Base-by-base conservation (phyloP, 1,140 invertebrate species). In the Muscidifurax raptorellus region DNA sequence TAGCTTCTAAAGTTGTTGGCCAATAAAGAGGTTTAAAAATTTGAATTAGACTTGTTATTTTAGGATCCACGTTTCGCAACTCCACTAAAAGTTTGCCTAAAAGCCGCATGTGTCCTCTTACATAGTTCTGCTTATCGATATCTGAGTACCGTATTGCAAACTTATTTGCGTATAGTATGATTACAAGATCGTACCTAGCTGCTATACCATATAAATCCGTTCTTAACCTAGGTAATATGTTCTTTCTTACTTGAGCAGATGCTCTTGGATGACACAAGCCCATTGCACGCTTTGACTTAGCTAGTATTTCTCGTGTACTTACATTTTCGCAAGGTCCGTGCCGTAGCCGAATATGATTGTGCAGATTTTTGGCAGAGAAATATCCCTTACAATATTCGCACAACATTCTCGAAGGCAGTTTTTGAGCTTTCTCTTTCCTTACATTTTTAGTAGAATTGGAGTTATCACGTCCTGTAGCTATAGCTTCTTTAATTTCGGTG, bases 131-230 rank as follows among this genome's bases (percentile, higher is more conserved):
- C 25, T 77, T 40, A 5, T 32, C 32, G 32, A 32, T 32, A 32
- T 32, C 32, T 2, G 32, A 32, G 32, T 32, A 32, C 1, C 32
- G 32, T 2, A 32, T 32, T n/a, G 32, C 36, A 36, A 77, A 77
- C 47, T 77, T 77, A 77, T 77, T 77, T 36, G 75, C 75, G 47
- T 47, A 77, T 2, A 77, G 22, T n/a, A 77, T 47, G 2, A 77
- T 77, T 22, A 77, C 9, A 12, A 77, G n/a, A 22, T 77, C 75
- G 6, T 25, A 47, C 15, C 75, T 10, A 47, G 9, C 40, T 22
- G 25, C 75, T 25, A 15, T 27, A 10, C 75, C 75, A 13, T 5
- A 7, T 25, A 2, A 0, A 52, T 77, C 75, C 27, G n/a, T 18
- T 52, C 7, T 47, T 1, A 77, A n/a, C 13, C 18, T 52, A 1